Conservation (phyloP, 2,797 vertebrate genomes). For the Ibycter americanus region DNA sequence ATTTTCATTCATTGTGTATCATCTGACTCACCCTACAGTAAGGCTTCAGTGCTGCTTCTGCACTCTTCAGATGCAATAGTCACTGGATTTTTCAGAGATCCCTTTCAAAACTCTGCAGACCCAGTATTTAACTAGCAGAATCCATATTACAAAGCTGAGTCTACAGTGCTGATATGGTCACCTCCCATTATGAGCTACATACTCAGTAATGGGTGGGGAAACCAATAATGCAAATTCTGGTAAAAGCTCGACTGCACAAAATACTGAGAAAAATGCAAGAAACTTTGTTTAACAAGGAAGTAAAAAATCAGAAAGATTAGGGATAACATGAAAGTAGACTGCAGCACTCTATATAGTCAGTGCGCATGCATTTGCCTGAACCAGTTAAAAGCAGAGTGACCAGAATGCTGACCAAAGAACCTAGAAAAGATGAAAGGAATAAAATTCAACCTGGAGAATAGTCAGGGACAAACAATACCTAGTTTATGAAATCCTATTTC, state of each 20-base stretch:
- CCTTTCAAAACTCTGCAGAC: not conserved
- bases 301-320: not conserved
- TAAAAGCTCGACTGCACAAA: not conserved
- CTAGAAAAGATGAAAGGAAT: not conserved
- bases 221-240: not conserved
- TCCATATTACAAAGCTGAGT: not conserved
- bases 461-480: not conserved
- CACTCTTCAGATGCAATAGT: not conserved
- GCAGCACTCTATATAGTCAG: not conserved
- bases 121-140: not conserved
- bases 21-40: slow-evolving; percentile 17
- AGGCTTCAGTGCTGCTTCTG: not conserved
- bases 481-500: not conserved
- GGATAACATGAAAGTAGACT: not conserved
- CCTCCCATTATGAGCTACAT: not conserved
- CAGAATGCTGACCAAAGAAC: not conserved
- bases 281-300: not conserved
- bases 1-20: not conserved
- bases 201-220: not conserved
- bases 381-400: not conserved
- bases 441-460: not conserved
- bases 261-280: not conserved
- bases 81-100: not conserved
- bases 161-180: not conserved
- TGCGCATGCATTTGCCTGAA: not conserved